Evolutionary conservation across 2,888 invertebrate genomes (phyloP), one percentile per base, ranked within the genome.

Genomic region (Yponomeuta plumbellus): DNA sequence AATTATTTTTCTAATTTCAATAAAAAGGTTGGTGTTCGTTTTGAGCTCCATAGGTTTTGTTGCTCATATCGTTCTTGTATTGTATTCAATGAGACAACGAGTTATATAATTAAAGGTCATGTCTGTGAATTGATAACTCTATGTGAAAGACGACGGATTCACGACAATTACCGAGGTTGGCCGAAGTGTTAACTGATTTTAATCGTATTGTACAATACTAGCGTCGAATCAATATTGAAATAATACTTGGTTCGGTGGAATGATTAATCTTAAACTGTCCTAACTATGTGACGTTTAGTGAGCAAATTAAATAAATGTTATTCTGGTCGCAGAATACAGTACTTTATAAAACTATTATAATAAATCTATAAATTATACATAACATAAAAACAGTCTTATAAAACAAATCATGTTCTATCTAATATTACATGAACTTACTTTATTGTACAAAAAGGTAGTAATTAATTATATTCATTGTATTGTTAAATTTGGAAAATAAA

Each of bases 231-330:
- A 83, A 84, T 82, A 70, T 71, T 68, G 74, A 63, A 26, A 26
- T 77, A 85, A 86, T 84, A 85, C 81, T 84, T 80, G 80, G 80
- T 68, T 88, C 90, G 90, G 90, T 90, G 90, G 90, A 90, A 90
- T 90, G 86, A 78, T 84, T 77, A 76, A 73, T 58, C 62, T 62
- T 34, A 39, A 39, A 22, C 17, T 13, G 44, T 52, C 44, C 44
- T 52, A 52, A 63, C 20, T 63, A 39, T 63, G 63, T 11, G 63
- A 44, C 22, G 34, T 61, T 63, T 44, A 34, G 63, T 66, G 62
- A 62, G 66, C 39, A 61, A 52, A 66, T 66, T 40, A 58, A 20
- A 11, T 40, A 20, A 22, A 61, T 39, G 44, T 52, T 64, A 64
- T 52, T 8, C 10, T 52, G 52, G 11, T 57, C 65, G 58, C 65